Conservation (phyloP, 92 coral and sea anemone genomes). For the Actinostola sp. region DNA sequence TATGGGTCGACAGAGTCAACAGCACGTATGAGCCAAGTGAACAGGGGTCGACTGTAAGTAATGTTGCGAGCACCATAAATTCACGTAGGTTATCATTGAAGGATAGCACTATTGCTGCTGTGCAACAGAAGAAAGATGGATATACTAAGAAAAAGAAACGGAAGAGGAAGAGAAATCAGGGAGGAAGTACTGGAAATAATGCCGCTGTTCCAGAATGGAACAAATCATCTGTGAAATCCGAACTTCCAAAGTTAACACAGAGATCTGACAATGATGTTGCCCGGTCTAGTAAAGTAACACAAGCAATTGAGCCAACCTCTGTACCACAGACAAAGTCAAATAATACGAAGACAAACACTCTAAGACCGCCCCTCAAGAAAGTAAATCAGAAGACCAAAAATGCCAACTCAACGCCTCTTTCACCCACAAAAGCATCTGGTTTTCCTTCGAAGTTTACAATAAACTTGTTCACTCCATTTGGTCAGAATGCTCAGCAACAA, state of each 20-base stretch:
- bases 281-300: slow-evolving; percentile 1
- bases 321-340: background rate
- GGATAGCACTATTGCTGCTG: slow-evolving; percentile 7
- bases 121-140: background rate
- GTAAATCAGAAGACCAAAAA: slow-evolving; percentile 5
- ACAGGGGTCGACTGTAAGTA: slow-evolving; percentile 56
- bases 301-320: background rate
- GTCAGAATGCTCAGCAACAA: slow-evolving; percentile 1
- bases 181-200: background rate
- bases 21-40: slow-evolving; percentile 71
- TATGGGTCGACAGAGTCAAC: slow-evolving; percentile 71
- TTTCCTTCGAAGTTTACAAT: background rate
- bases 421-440: background rate
- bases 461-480: slow-evolving; percentile 29
- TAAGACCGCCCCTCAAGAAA: slow-evolving; percentile 23
- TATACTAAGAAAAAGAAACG: background rate
- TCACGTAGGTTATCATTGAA: slow-evolving; percentile 12
- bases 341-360: background rate
- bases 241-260: too few relatives aligned
- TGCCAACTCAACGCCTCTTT: background rate
- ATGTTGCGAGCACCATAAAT: background rate
- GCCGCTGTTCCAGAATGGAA: background rate
- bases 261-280: background rate
- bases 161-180: background rate
- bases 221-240: background rate